A percentile compares a stretch with the other conserved stretches of the same genome.
Evolutionary conservation across 2,797 vertebrate species (phyloP).

Genomic region (Columba guinea): DNA sequence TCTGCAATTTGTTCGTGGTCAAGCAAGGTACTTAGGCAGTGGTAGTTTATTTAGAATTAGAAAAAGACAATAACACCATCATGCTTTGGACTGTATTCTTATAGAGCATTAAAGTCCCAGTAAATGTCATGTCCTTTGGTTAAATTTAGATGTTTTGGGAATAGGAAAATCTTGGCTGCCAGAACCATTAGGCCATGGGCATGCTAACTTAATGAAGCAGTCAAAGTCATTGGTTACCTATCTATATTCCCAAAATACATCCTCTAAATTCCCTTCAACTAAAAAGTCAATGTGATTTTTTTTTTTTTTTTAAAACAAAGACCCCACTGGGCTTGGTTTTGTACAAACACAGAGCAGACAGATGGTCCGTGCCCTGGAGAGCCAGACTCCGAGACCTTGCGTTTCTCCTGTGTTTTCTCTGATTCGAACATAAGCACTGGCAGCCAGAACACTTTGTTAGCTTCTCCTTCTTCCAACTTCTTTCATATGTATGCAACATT

Average conservation of each 20-base stretch:
- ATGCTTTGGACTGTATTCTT: neutral
- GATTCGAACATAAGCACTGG: neutral
- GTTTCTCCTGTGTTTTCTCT: neutral
- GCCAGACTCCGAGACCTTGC: neutral
- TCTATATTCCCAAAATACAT: neutral
- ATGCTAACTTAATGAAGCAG: neutral
- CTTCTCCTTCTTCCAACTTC: neutral
- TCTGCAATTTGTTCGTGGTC: neutral
- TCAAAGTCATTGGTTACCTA: neutral
- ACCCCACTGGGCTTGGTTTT: neutral
- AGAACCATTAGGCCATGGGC: neutral
- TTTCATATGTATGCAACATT: neutral
- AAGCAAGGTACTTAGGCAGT: neutral
- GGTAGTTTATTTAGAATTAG: neutral
- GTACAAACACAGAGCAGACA: neutral
- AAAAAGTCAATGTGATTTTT: neutral
- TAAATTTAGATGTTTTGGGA: neutral
- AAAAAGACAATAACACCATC: neutral
- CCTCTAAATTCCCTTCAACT: neutral
- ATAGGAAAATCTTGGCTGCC: neutral
- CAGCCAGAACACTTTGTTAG: neutral
- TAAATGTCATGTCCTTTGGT: neutral
- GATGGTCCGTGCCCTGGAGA: neutral
- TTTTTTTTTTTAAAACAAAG: neutral
- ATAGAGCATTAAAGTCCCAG: neutral